phyloP scores from a whole-genome alignment of 2,797 vertebrate species.

The Craterocephalus amniculus region DNA sequence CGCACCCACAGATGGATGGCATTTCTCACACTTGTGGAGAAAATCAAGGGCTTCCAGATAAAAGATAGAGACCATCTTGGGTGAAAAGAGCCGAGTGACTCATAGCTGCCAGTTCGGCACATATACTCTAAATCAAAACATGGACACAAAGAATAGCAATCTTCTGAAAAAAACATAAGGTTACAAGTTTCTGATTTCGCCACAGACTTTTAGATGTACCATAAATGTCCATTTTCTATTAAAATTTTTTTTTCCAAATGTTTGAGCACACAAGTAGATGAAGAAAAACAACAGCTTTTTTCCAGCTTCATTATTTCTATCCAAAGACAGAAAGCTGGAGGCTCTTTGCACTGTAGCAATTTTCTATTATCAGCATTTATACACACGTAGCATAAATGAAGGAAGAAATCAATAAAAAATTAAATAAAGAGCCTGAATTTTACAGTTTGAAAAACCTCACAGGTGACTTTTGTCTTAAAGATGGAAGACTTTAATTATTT shows the following conservation, averaged over 20 bases:
- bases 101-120: not conserved
- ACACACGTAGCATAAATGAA: conserved; percentile 2
- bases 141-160: not conserved
- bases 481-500: conserved; percentile 6
- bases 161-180: not conserved
- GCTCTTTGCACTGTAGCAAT: conserved; percentile 32
- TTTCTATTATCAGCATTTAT: conserved; percentile 10
- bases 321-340: conserved; percentile 26
- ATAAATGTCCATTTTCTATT: not conserved
- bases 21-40: conserved; percentile 31
- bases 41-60: conserved; percentile 31
- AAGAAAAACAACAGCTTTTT: not conserved
- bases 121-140: conserved; percentile 8
- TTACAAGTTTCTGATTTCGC: not conserved
- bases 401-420: not conserved
- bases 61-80: conserved; percentile 37
- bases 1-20: conserved; percentile 36
- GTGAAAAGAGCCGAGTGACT: conserved; percentile 29
- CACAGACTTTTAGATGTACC: too few relatives aligned
- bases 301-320: conserved; percentile 25
- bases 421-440: not conserved
- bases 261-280: conserved; percentile 5
- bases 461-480: not conserved
- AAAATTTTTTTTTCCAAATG: conserved; percentile 3
- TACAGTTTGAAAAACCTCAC: not conserved